Evolutionary conservation across 53 echinoderm and acorn worm species (phyloP), one percentile per base, ranked within the genome.

Genomic region (Arbacia lixula): DNA sequence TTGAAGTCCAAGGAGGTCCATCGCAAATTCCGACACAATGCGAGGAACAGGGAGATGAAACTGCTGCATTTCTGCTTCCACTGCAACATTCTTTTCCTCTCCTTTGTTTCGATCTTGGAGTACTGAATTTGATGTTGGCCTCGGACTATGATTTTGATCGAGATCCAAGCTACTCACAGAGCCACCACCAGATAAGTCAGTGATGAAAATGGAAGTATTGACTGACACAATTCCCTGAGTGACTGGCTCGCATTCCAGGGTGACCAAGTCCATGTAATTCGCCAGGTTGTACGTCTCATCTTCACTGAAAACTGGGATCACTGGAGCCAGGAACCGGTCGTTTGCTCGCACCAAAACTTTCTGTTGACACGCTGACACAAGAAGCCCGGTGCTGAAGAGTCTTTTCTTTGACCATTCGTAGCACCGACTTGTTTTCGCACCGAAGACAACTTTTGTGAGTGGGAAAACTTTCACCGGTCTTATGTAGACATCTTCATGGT

Each of bases 291-390:
- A 92, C 5, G 90, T 58, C 41, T 99, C 99, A 85, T 92, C 95
- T 11, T 85, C 86, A 85, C 87, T 85, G 35, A 95, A 89, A 36
- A 90, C 90, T n/a, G 92, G 90, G 41, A 94, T 94, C 12, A 99
- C 88, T 39, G 99, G 99, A 6, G 99, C 94, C 9, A 99, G 83
- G 57, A 99, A 94, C 14, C 86, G 53, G 75, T 99, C 99, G 16
- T 92, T 85, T 28, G 88, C 71, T 16, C 99, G 84, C 34, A 92
- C 95, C 51, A 99, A 62, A 38, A 99, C 94, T 50, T 91, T 95
- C 83, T 99, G 99, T 82, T 99, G 94, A 56, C 99, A 99, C 9
- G 88, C 92, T 2, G 94, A 99, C 12, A 99, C 95, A 53, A 99
- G 95, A 26, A 99, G 83, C 12, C 94, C 99, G 16, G 99, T 99